Conservation (phyloP, 2,888 invertebrate genomes). For the Vannuccia rotundouncinata region DNA sequence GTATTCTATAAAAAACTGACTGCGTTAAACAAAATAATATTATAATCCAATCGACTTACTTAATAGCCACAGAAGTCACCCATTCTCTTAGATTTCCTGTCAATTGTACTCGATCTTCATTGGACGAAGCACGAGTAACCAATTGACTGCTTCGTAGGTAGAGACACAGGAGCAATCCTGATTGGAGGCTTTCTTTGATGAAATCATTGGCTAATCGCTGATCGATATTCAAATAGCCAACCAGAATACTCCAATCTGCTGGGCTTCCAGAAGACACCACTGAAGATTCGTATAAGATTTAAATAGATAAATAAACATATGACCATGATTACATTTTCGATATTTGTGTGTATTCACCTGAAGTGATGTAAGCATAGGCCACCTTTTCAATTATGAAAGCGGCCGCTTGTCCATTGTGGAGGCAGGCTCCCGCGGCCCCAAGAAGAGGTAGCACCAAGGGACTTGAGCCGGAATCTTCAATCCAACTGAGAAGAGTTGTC, state of each 20-base stretch:
- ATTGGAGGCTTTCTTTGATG: not conserved
- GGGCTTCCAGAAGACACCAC: not conserved
- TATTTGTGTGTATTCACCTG: too few species aligned
- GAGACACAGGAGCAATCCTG: not conserved
- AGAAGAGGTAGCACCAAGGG: constrained; percentile 50
- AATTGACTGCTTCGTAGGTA: not conserved
- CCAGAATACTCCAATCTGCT: not conserved
- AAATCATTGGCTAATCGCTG: not conserved
- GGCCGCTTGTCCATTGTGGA: constrained; percentile 48
- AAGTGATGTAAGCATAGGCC: not conserved
- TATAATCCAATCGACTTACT: too few species aligned
- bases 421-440: constrained; percentile 46
- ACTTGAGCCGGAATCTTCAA: constrained; percentile 49
- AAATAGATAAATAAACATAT: not conserved
- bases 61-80: not conserved
- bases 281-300: not conserved
- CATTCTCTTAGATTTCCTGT: not conserved
- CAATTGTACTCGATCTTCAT: not conserved
- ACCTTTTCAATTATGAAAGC: constrained; percentile 47
- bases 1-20: too few species aligned
- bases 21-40: too few species aligned
- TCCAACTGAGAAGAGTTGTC: constrained; percentile 48
- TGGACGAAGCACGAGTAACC: not conserved
- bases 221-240: not conserved
- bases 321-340: too few species aligned